Percentiles rank a stretch among this genome's conserved stretches.
These are phyloP conservation scores for Lydus trimaculatus DNA, from an alignment of 2,888 invertebrate species.

Conservation along the genomic window DNA sequence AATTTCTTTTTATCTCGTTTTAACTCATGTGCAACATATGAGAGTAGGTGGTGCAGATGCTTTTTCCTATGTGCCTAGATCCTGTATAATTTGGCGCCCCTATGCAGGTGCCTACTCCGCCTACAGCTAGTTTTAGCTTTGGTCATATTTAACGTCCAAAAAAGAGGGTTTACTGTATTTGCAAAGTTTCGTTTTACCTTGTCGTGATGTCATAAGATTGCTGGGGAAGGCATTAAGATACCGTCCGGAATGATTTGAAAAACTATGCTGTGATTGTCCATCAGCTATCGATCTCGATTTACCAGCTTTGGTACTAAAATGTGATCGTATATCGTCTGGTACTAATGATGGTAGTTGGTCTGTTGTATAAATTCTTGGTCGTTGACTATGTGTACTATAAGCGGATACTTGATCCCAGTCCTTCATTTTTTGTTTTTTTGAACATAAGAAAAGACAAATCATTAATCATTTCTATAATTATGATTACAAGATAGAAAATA, in stretches of 20 bases:
- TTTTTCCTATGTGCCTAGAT: too few species aligned
- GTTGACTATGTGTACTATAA: constrained; percentile 88
- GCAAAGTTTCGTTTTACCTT: constrained; percentile 60
- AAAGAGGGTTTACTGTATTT: too few species aligned
- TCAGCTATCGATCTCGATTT: constrained; percentile 79
- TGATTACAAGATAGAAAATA: neutral
- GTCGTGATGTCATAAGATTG: constrained; percentile 78
- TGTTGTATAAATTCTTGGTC: constrained; percentile 83
- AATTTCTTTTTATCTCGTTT: too few species aligned
- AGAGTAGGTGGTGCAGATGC: too few species aligned
- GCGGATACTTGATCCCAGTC: constrained; percentile 91
- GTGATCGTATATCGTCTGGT: constrained; percentile 75
- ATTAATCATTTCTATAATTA: neutral
- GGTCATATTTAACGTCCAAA: too few species aligned
- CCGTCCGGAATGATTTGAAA: constrained; percentile 82
- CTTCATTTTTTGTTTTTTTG: too few species aligned
- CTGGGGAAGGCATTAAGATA: constrained; percentile 74
- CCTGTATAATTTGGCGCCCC: too few species aligned
- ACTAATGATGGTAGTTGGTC: constrained; percentile 67
- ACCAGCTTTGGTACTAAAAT: constrained; percentile 73
- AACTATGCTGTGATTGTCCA: constrained; percentile 89
- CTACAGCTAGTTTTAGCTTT: too few species aligned
- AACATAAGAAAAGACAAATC: constrained; percentile 19
- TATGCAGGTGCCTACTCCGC: too few species aligned
- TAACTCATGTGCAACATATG: too few species aligned